These are phyloP conservation scores for Mythimna impura DNA, from an alignment of 2,888 invertebrate genomes.

Conservation along the genomic window DNA sequence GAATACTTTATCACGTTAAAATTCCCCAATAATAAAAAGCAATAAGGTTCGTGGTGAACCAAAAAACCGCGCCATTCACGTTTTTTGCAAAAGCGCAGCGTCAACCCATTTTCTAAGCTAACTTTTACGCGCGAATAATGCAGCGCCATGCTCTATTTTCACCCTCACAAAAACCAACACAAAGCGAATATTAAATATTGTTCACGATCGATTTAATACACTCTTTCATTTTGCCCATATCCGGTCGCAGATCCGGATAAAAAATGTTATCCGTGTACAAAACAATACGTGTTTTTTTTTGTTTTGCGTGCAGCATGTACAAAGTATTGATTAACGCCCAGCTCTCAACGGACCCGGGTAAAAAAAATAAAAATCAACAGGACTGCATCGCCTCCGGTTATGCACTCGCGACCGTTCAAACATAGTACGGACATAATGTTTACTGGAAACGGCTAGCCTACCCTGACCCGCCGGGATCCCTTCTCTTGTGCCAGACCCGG, in stretches of 20 bases:
- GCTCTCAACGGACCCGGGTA: slow-evolving; percentile 75
- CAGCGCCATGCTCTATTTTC: slow-evolving; percentile 32
- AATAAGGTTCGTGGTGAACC: slow-evolving; percentile 40
- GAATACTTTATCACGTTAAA: slow-evolving; percentile 22
- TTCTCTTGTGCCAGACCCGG: slow-evolving; percentile 43
- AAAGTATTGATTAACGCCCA: slow-evolving; percentile 83
- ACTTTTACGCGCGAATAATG: slow-evolving; percentile 40
- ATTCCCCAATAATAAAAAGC: slow-evolving; percentile 51
- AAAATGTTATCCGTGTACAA: slow-evolving; percentile 72
- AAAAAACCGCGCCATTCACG: slow-evolving; percentile 27
- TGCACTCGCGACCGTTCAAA: slow-evolving; percentile 78
- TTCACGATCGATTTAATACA: slow-evolving; percentile 70
- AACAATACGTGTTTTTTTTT: slow-evolving; percentile 69
- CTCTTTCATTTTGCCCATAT: slow-evolving; percentile 67
- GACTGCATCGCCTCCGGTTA: slow-evolving; percentile 78
- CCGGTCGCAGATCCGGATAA: slow-evolving; percentile 69
- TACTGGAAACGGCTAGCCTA: slow-evolving; percentile 56
- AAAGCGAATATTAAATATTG: slow-evolving; percentile 67
- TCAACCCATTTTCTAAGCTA: slow-evolving; percentile 44
- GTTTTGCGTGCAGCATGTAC: slow-evolving; percentile 71
- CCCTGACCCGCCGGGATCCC: slow-evolving; percentile 54
- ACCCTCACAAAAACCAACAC: slow-evolving; percentile 51
- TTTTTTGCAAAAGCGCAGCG: slow-evolving; percentile 41
- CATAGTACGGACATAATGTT: slow-evolving; percentile 68
- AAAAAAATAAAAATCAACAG: slow-evolving; percentile 80